Conservation (phyloP, 1,140 invertebrate species). For the Drosophila arawakana region DNA sequence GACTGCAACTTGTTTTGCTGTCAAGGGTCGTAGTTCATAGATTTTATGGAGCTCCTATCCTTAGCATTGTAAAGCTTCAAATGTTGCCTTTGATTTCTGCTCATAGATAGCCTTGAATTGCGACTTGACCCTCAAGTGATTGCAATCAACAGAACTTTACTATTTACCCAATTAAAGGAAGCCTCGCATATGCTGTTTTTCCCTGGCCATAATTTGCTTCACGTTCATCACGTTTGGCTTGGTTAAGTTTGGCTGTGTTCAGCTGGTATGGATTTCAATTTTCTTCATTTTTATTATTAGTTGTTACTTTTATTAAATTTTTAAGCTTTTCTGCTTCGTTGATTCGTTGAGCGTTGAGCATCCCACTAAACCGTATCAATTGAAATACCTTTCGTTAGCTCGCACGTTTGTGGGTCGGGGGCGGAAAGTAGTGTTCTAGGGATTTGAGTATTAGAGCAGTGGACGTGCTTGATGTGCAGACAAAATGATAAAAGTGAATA, state of each 20-base stretch:
- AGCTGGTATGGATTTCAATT: slow-evolving; percentile 53
- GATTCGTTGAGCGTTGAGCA: slow-evolving; percentile 73
- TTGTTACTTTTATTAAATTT: slow-evolving; percentile 76
- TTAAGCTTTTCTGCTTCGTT: slow-evolving; percentile 76
- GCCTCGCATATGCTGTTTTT: slow-evolving; percentile 65
- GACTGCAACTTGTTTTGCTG: slow-evolving; percentile 29
- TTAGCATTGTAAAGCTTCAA: slow-evolving; percentile 35
- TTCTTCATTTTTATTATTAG: slow-evolving; percentile 54
- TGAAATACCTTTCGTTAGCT: slow-evolving; percentile 52
- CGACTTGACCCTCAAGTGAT: slow-evolving; percentile 43
- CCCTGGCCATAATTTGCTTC: slow-evolving; percentile 23
- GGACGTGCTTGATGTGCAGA: not conserved
- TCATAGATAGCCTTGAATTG: slow-evolving; percentile 51
- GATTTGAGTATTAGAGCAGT: not conserved
- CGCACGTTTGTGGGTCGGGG: slow-evolving; percentile 6
- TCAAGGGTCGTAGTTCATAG: slow-evolving; percentile 11
- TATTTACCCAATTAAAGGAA: slow-evolving; percentile 73
- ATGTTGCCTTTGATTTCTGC: slow-evolving; percentile 27
- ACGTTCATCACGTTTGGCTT: not conserved
- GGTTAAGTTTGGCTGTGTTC: slow-evolving; percentile 10
- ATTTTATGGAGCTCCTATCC: slow-evolving; percentile 14
- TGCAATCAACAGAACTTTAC: slow-evolving; percentile 42
- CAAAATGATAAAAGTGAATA: not conserved
- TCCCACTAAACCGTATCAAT: slow-evolving; percentile 68
- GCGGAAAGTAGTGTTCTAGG: not conserved